Evolutionary conservation across 2,888 invertebrate species (phyloP).

Genomic region (Molorchus minor): DNA sequence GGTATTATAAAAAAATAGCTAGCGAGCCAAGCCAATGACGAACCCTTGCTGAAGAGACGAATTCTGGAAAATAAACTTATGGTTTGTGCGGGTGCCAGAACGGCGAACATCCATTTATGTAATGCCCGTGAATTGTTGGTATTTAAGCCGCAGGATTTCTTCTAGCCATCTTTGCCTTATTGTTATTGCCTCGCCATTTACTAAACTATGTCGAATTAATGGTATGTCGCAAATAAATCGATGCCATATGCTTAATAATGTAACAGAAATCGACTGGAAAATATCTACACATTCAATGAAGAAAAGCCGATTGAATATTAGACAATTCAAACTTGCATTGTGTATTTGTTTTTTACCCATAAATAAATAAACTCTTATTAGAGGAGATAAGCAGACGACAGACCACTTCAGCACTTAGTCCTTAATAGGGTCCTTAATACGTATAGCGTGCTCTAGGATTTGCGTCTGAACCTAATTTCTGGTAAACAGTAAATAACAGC

Average conservation of each 20-base stretch:
- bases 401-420: too few relatives aligned
- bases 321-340: too few relatives aligned
- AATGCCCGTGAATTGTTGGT: slow-evolving; percentile 51
- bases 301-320: too few relatives aligned
- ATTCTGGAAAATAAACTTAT: slow-evolving; percentile 49
- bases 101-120: slow-evolving; percentile 56
- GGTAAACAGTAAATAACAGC: too few relatives aligned
- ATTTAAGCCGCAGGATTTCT: slow-evolving; percentile 49
- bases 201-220: slow-evolving; percentile 46
- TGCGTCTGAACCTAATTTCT: too few relatives aligned
- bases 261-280: slow-evolving; percentile 1
- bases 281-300: neutral
- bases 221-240: slow-evolving; percentile 40
- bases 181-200: slow-evolving; percentile 51
- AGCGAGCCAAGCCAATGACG: slow-evolving; percentile 43
- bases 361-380: too few relatives aligned
- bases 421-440: too few relatives aligned
- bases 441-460: too few relatives aligned
- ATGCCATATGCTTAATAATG: slow-evolving; percentile 35
- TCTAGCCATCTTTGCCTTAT: slow-evolving; percentile 44
- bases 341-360: too few relatives aligned
- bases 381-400: too few relatives aligned
- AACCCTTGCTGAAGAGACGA: slow-evolving; percentile 28
- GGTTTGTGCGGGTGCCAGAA: slow-evolving; percentile 60
- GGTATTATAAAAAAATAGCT: slow-evolving; percentile 53